Base-by-base conservation (phyloP, 2,888 invertebrate genomes). In the Plagodis pulveraria region DNA sequence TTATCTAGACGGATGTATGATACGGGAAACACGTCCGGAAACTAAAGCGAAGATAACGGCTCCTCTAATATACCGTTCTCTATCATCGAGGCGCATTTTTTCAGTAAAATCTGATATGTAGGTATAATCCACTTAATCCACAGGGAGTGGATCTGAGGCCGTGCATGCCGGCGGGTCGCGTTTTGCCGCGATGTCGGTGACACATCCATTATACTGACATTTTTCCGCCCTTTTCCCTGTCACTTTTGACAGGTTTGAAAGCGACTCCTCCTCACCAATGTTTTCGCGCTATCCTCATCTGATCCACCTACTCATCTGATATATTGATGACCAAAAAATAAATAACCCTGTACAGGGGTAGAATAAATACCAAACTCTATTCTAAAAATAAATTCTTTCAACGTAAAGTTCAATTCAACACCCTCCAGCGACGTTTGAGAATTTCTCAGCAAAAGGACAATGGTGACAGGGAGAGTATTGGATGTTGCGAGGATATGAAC, bases 181-280 rank as follows among this genome's bases (percentile, higher is more conserved):
- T 83, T 84, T 81, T 82, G 78, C 81, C 82, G 82, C 84, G 83
- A 81, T 91, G 89, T 80, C 84, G 84, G 83, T 91, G 91, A 92
- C 91, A 91, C 89, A 90, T 92, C 91, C 91, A 92, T 91, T 92
- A 91, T 85, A 84, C 83, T 85, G 91, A 88, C 89, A 86, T 86
- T 89, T 89, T 86, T 78, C 88, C 90, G 87, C 89, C 91, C 89
- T 90, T 90, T 92, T 91, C 86, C 83, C 88, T 88, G 89, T 89
- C 91, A 88, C 81, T 77, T 91, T 87, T 92, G 91, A 91, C 91
- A 91, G 86, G 78, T 91, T 89, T 86, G 87, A 89, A 90, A 90
- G 85, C 84, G 83, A 88, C 89, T 90, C 88, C 86, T 86, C 84
- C 81, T 83, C 80, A 75, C 80, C 84, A 85, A 84, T 87, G 86